Evolutionary conservation across 2,113 vertebrate species (phyloP).

Genomic region (Serinus canaria): DNA sequence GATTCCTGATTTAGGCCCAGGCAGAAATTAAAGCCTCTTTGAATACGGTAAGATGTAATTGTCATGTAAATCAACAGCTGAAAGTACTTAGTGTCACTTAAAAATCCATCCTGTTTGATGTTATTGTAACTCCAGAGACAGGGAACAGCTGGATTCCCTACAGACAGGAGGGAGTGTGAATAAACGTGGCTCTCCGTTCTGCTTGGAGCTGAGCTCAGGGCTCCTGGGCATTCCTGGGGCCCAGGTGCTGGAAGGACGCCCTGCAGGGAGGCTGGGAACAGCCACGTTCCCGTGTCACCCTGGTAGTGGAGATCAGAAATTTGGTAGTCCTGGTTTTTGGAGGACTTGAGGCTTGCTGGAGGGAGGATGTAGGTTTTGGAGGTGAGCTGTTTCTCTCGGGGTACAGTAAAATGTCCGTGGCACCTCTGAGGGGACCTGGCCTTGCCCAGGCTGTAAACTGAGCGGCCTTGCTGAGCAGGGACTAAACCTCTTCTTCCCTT

Average conservation of each 20-base stretch:
- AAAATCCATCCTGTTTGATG: not conserved
- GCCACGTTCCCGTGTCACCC: rapidly evolving
- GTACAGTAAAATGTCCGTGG: not conserved
- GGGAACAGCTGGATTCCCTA: not conserved
- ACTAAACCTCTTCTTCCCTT: not conserved
- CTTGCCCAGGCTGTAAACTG: not conserved
- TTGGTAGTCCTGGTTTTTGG: not conserved
- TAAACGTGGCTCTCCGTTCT: not conserved
- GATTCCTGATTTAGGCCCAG: not conserved
- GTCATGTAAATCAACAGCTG: not conserved
- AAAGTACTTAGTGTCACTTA: not conserved
- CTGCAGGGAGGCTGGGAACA: not conserved
- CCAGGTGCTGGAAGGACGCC: not conserved
- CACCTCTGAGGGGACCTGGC: not conserved
- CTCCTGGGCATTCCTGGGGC: not conserved
- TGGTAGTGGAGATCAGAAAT: not conserved
- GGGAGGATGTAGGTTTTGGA: not conserved
- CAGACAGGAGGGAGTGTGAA: not conserved
- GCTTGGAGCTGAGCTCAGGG: not conserved
- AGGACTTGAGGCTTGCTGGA: too few species aligned
- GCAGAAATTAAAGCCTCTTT: not conserved
- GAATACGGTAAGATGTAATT: not conserved
- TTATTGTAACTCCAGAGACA: not conserved
- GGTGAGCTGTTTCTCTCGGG: not conserved
- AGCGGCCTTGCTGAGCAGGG: not conserved